A percentile compares a stretch with the other conserved stretches of the same genome.
Conservation (phyloP, 2,888 invertebrate genomes). For the Platycnemis pennipes region DNA sequence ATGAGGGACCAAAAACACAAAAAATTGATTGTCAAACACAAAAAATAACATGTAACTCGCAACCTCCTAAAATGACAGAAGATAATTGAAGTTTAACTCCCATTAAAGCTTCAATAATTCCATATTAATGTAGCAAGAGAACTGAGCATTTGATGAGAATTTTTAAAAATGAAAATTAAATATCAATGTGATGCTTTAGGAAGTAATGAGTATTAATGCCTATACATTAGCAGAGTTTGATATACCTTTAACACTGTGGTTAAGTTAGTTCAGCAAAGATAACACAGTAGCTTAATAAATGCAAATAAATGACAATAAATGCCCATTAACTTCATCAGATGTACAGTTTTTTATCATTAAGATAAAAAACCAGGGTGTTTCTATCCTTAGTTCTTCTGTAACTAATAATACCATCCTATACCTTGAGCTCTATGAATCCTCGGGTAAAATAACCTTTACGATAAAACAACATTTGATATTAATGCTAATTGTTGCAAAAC, state of each 20-base stretch:
- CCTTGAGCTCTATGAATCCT: slow-evolving; percentile 58
- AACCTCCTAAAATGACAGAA: slow-evolving; percentile 27
- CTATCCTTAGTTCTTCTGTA: slow-evolving; percentile 61
- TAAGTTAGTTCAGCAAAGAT: slow-evolving; percentile 1
- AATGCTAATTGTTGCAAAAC: slow-evolving; percentile 65
- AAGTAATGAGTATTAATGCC: background rate
- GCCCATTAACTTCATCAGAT: slow-evolving; percentile 33
- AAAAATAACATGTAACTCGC: background rate
- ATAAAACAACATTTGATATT: slow-evolving; percentile 65
- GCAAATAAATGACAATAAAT: slow-evolving; percentile 9
- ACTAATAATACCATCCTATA: slow-evolving; percentile 63
- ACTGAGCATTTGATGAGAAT: background rate
- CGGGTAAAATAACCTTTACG: slow-evolving; percentile 54
- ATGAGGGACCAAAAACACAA: background rate
- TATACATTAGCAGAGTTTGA: slow-evolving; percentile 28
- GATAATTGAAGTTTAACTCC: background rate
- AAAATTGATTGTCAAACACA: background rate
- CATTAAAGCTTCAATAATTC: slow-evolving; percentile 17
- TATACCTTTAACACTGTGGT: slow-evolving; percentile 2
- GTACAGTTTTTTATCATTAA: slow-evolving; percentile 55
- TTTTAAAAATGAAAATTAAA: slow-evolving; percentile 7
- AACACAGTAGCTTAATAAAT: background rate
- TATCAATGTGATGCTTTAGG: background rate
- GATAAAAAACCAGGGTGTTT: slow-evolving; percentile 64
- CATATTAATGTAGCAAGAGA: background rate